Conservation (phyloP, 2,113 vertebrate species). For the Strix uralensis region DNA sequence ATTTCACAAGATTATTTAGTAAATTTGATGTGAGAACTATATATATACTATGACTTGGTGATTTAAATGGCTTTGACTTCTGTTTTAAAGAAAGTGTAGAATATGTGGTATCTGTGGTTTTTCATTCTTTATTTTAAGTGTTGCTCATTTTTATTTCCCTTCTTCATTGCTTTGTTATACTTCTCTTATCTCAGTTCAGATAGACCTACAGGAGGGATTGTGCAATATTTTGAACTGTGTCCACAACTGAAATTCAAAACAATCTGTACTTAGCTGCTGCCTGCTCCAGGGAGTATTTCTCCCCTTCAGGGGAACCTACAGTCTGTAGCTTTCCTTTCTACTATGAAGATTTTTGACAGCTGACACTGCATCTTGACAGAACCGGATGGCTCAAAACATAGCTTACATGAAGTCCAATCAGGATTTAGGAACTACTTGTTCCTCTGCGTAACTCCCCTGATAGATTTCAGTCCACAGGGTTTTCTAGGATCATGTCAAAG, state of each 20-base stretch:
- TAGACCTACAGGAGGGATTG: rapidly evolving
- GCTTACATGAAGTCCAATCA: background rate
- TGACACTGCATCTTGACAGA: background rate
- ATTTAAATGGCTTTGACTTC: background rate
- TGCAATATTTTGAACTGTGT: background rate
- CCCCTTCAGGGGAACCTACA: background rate
- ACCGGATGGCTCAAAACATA: background rate
- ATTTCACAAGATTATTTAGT: background rate
- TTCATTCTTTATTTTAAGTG: background rate
- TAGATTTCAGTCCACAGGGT: background rate
- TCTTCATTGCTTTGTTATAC: background rate
- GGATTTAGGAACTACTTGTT: background rate
- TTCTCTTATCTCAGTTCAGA: background rate
- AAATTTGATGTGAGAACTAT: background rate
- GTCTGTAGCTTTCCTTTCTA: background rate
- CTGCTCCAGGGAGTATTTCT: background rate
- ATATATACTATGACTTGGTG: background rate
- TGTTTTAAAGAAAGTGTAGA: background rate
- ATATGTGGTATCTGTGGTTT: background rate
- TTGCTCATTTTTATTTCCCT: background rate
- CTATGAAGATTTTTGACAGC: background rate
- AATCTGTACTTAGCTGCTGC: background rate
- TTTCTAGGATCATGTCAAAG: background rate
- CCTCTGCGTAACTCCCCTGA: background rate
- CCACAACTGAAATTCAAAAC: background rate